Conservation (phyloP, 2,888 invertebrate genomes). For the Bimastos eiseni region DNA sequence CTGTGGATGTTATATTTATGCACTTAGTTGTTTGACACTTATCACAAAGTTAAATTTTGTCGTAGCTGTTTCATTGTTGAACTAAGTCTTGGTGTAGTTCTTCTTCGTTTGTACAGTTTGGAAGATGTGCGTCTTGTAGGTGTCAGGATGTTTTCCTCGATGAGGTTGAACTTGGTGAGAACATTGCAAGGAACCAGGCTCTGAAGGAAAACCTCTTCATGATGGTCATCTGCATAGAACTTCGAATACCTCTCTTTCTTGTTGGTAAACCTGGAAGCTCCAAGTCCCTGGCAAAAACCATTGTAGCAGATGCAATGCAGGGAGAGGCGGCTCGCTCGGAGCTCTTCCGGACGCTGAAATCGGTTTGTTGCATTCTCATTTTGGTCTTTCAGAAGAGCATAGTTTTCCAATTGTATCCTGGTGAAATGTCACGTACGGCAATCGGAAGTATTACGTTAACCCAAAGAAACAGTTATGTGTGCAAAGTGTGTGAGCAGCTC, state of each 20-base stretch:
- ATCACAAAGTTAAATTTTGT: background rate
- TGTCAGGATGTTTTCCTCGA: constrained; percentile 56
- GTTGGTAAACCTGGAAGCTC: constrained; percentile 61
- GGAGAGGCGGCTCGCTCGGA: constrained; percentile 51
- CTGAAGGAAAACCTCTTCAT: constrained; percentile 60
- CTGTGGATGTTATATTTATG: no score
- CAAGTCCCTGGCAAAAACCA: constrained; percentile 59
- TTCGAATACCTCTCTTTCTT: constrained; percentile 58
- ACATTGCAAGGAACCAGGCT: constrained; percentile 57
- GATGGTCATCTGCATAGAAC: constrained; percentile 60
- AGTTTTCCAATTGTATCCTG: no score
- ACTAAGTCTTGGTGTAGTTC: background rate
- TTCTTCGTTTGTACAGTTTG: background rate
- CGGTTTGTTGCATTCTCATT: constrained; percentile 45
- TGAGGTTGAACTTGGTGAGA: constrained; percentile 49
- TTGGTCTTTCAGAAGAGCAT: no score
- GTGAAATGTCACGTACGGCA: no score
- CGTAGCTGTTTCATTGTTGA: background rate
- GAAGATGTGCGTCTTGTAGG: constrained; percentile 40
- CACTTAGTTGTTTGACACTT: no score
- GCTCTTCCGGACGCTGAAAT: constrained; percentile 53
- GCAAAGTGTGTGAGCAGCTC: no score
- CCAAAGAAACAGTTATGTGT: no score
- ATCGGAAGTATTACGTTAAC: background rate
- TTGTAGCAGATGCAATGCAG: constrained; percentile 58